Conservation (phyloP, 2,113 vertebrate genomes). For the Hypanus sabinus region DNA sequence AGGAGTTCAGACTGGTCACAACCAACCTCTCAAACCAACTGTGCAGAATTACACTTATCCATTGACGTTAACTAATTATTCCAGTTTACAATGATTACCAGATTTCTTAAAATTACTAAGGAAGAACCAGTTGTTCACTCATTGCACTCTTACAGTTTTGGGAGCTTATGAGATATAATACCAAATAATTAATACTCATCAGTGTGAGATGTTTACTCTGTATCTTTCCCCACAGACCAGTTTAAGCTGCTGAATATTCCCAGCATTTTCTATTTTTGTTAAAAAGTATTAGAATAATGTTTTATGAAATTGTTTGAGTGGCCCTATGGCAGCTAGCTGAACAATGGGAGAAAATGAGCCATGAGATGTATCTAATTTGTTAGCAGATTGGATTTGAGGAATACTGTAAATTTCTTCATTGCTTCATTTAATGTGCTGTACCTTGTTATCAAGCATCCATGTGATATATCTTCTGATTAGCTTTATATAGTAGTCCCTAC, state of each 20-base stretch:
- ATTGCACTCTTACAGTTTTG: neutral
- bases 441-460: neutral
- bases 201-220: too few species aligned
- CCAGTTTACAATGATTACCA: neutral
- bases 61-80: neutral
- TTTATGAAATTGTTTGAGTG: neutral
- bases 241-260: too few species aligned
- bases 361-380: neutral
- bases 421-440: neutral
- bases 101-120: neutral
- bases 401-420: neutral
- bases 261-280: neutral
- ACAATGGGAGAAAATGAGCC: neutral
- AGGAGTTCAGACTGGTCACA: too few species aligned
- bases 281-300: neutral
- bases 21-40: neutral
- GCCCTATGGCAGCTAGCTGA: neutral
- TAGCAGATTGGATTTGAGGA: neutral
- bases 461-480: neutral
- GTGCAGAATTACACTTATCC: neutral
- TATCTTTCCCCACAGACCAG: too few species aligned
- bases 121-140: neutral
- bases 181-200: neutral
- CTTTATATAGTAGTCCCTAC: neutral
- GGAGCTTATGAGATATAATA: neutral